These are phyloP conservation scores for Pollenia labialis DNA, from an alignment of 2,888 invertebrate species.

Conservation along the genomic window DNA sequence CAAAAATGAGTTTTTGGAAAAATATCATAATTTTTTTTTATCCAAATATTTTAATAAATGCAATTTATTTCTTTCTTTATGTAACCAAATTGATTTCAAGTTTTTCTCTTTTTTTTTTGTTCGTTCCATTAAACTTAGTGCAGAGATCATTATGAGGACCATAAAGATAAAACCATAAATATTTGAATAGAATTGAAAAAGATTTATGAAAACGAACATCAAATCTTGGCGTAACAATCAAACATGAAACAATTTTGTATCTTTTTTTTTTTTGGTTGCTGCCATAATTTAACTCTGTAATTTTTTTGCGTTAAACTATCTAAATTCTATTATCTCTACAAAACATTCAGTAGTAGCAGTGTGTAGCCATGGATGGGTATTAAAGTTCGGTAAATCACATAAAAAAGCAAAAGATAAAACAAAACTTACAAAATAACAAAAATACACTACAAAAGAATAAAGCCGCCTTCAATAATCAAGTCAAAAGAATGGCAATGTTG, in stretches of 20 bases:
- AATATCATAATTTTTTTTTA: neutral
- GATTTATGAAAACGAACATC: conserved; percentile 42
- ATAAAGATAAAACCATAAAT: conserved; percentile 49
- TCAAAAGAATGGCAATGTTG: conserved; percentile 21
- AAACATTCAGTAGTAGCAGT: conserved; percentile 12
- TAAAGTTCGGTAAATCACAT: conserved; percentile 53
- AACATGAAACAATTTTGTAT: conserved; percentile 38
- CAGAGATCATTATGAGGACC: conserved; percentile 29
- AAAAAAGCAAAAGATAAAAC: conserved; percentile 2
- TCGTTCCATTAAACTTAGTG: conserved; percentile 20
- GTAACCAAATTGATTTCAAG: neutral
- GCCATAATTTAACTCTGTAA: conserved; percentile 1
- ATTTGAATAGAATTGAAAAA: conserved; percentile 11
- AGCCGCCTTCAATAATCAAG: conserved; percentile 64
- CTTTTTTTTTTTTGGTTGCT: neutral
- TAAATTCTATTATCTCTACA: conserved; percentile 6
- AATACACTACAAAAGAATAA: conserved; percentile 52
- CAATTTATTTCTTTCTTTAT: neutral
- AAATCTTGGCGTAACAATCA: conserved; percentile 35
- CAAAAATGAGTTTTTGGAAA: too few species aligned
- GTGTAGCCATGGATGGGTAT: neutral
- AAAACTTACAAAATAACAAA: conserved; percentile 46
- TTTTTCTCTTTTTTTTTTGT: neutral
- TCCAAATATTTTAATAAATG: conserved; percentile 1
- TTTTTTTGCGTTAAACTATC: conserved; percentile 13